Evolutionary conservation across 2,797 vertebrate genomes (phyloP).

Genomic region (Propithecus deckenii): DNA sequence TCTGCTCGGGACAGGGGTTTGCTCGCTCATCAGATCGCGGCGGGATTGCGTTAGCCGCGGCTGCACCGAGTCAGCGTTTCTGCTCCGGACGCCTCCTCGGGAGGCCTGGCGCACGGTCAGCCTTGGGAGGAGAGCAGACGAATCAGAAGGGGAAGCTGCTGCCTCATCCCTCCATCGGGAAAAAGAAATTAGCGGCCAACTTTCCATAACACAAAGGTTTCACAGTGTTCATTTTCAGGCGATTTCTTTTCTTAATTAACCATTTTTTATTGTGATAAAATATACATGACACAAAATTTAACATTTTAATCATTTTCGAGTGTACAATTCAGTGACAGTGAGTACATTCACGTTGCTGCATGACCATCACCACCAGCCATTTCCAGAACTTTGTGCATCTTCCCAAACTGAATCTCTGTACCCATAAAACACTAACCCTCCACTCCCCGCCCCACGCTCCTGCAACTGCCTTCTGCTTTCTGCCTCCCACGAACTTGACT

Average conservation of each 20-base stretch:
- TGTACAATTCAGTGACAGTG: rapidly evolving
- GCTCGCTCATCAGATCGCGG: neutral
- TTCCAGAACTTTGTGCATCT: no score
- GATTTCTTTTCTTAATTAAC: neutral
- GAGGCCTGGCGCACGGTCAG: neutral
- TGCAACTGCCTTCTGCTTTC: no score
- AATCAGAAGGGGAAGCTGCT: neutral
- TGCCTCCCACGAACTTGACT: rapidly evolving
- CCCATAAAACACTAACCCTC: neutral
- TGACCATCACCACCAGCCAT: rapidly evolving
- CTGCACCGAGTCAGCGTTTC: neutral
- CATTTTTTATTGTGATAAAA: neutral
- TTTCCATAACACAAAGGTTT: neutral
- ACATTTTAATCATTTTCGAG: no score
- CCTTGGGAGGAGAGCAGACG: neutral
- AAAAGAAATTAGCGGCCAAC: neutral
- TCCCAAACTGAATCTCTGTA: neutral
- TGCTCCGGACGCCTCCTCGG: neutral
- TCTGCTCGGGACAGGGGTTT: neutral
- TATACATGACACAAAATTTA: neutral
- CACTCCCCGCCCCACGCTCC: rapidly evolving
- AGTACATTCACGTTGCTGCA: rapidly evolving
- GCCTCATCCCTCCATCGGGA: rapidly evolving
- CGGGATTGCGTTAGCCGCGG: rapidly evolving
- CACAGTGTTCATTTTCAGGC: no score